Evolutionary conservation across 2,888 invertebrate species (phyloP).

Genomic region (Anoplius nigerrimus): DNA sequence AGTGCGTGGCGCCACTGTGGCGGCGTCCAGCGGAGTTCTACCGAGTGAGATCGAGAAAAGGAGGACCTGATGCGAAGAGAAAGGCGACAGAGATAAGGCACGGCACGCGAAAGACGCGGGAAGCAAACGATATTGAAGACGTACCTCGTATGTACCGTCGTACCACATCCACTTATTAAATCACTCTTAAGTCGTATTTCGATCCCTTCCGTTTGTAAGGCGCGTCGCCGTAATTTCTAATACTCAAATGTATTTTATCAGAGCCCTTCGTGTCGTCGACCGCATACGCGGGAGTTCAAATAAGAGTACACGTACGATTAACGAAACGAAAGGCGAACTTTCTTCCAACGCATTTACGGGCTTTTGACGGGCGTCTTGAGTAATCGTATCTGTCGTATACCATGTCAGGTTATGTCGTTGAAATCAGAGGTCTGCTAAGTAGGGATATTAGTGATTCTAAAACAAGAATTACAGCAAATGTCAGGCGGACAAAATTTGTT

Average conservation of each 20-base stretch:
- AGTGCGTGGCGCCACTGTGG: conserved; percentile 67
- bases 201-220: conserved; percentile 30
- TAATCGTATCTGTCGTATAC: conserved; percentile 33
- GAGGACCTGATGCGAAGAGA: conserved; percentile 33
- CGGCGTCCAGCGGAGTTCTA: conserved; percentile 66
- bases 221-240: not conserved
- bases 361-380: not conserved
- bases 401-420: conserved; percentile 39
- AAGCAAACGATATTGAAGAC: conserved; percentile 32
- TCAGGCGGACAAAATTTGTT: conserved; percentile 22
- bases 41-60: conserved; percentile 42
- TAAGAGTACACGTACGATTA: too few relatives aligned
- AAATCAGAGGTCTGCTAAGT: conserved; percentile 31
- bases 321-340: not conserved
- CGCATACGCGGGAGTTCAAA: too few relatives aligned
- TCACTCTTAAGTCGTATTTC: conserved; percentile 56
- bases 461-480: conserved; percentile 39
- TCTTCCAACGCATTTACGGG: not conserved
- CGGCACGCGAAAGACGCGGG: conserved; percentile 22
- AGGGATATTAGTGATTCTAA: conserved; percentile 27
- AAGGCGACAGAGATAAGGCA: conserved; percentile 37
- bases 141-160: conserved; percentile 34
- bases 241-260: too few relatives aligned
- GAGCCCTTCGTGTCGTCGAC: too few relatives aligned
- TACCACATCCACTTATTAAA: conserved; percentile 54